Base-by-base conservation (phyloP, 2,888 invertebrate species). In the Tetranychus truncatus region DNA sequence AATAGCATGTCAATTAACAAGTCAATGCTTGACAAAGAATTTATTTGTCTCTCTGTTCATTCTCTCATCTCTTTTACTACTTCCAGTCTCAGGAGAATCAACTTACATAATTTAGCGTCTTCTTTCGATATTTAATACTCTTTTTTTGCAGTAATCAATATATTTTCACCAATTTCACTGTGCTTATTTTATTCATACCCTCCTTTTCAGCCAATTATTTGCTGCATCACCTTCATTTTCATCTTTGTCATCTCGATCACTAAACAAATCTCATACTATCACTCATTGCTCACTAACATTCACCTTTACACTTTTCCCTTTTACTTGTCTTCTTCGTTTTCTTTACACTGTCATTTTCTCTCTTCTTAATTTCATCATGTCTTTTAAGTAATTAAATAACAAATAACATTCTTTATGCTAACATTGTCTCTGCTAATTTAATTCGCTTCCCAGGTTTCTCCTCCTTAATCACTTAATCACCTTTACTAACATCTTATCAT, bases 381-480 rank as follows among this genome's bases (percentile, higher is more conserved):
- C 55, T 55, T 9, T 9, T 15, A 55, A 55, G 55, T 55, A 55
- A 55, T 55, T 55, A 55, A 55, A 55, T 55, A 55, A 55, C 55
- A 55, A 9, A 55, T 55, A 55, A 55, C 55, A 55, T 55, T 55
- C 55, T 55, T 55, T 55, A 9, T 55, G 55, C 55, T 55, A 55
- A 55, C 55, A 55, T 15, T 55, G 55, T 55, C 55, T 55, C 55
- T 34, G 15, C 55, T 55, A 55, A 55, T 55, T 55, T 55, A 55
- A 55, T 55, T 55, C 55, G 15, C 9, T 55, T 55, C 15, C 15
- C 55, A 34, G 34, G 34, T 34, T 55, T 55, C 2, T 55, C 55
- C 55, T 55, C 55, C 55, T 55, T 55, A 55, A 55, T 55, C 55
- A 55, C 55, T 55, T 55, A 55, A 55, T 55, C 55, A 55, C 55